phyloP scores from a whole-genome alignment of 2,888 invertebrate genomes.

The Epiblema foenella region DNA sequence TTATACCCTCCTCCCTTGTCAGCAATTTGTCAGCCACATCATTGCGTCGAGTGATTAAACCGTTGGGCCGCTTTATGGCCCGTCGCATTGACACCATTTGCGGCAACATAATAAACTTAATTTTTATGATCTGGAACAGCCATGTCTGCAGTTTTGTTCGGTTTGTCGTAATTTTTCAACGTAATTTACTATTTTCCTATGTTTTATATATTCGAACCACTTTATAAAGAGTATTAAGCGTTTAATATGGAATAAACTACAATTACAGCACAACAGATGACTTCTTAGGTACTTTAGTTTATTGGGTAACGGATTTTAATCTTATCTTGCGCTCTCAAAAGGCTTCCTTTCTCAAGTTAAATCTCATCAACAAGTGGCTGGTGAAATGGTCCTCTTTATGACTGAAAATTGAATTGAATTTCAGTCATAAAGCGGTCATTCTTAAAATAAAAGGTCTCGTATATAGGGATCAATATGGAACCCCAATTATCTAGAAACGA shows the following conservation, averaged over 20 bases:
- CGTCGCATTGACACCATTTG: slow-evolving; percentile 48
- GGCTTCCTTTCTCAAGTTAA: background rate
- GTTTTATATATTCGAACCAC: no score
- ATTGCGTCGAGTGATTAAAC: slow-evolving; percentile 67
- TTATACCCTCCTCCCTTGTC: slow-evolving; percentile 52
- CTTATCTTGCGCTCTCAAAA: background rate
- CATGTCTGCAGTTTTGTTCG: slow-evolving; percentile 42
- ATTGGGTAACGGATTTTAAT: no score
- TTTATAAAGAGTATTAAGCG: no score
- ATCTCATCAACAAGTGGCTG: background rate
- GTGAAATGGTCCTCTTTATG: no score
- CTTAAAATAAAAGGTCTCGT: background rate
- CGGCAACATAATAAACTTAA: slow-evolving; percentile 50
- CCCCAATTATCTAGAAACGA: slow-evolving; percentile 6
- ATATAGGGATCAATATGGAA: background rate
- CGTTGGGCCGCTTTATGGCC: slow-evolving; percentile 53
- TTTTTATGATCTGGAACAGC: slow-evolving; percentile 53
- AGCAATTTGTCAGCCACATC: slow-evolving; percentile 67
- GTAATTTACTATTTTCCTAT: no score
- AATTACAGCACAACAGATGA: no score
- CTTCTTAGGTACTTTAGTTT: no score
- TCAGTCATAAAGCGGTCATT: background rate
- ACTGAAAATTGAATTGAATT: no score
- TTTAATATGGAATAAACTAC: no score
- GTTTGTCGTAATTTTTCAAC: slow-evolving; percentile 1